Conservation (phyloP, 2,888 invertebrate genomes). For the Prenolepis imparis region DNA sequence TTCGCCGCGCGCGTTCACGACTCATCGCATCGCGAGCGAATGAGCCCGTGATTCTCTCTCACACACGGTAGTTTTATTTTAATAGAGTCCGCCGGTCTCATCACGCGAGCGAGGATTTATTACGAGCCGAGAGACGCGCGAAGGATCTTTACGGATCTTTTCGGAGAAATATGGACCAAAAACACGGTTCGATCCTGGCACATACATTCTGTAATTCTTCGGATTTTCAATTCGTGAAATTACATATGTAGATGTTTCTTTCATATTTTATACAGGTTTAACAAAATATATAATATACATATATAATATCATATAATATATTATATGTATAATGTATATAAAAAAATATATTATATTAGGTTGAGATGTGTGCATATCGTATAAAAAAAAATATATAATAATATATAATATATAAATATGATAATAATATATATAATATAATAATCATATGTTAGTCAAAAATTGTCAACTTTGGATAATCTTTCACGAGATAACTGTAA, state of each 20-base stretch:
- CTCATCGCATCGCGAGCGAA: constrained; percentile 74
- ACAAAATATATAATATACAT: too few species aligned
- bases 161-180: constrained; percentile 1
- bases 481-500: background rate
- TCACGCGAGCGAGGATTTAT: constrained; percentile 36
- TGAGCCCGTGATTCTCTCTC: constrained; percentile 29
- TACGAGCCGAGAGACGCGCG: constrained; percentile 1
- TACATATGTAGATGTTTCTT: background rate
- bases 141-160: background rate
- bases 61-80: constrained; percentile 45
- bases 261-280: too few species aligned
- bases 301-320: too few species aligned
- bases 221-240: background rate
- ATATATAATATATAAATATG: too few species aligned
- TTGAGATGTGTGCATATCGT: too few species aligned
- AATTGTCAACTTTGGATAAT: background rate
- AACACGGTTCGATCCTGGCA: background rate
- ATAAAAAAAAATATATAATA: too few species aligned
- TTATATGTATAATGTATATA: too few species aligned
- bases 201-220: background rate
- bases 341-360: too few species aligned
- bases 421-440: too few species aligned
- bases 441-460: background rate
- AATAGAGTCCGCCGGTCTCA: constrained; percentile 41
- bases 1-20: constrained; percentile 76